Conservation (phyloP, 2,113 vertebrate species). For the Carettochelys insculpta region DNA sequence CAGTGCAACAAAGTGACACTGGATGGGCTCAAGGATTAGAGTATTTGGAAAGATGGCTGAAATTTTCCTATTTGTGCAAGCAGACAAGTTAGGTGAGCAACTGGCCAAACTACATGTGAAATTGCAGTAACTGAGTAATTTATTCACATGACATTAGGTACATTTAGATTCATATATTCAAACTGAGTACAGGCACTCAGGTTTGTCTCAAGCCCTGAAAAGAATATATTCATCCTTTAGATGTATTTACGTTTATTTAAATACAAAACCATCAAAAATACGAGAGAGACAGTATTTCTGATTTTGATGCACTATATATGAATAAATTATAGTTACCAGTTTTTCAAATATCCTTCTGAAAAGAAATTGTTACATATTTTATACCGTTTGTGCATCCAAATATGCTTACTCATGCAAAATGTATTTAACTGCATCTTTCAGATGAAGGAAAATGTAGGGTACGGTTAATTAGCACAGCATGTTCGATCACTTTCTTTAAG, state of each 20-base stretch:
- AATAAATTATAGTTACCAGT: slow-evolving; percentile 22
- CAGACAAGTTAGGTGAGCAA: neutral
- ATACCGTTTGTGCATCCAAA: slow-evolving; percentile 69
- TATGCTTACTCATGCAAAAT: slow-evolving; percentile 79
- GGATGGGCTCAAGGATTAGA: neutral
- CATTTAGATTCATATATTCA: neutral
- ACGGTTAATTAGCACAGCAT: slow-evolving; percentile 83
- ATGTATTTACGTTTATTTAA: slow-evolving; percentile 1
- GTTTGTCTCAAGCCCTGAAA: neutral
- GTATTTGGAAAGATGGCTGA: neutral
- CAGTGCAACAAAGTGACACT: neutral
- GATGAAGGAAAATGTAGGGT: slow-evolving; percentile 73
- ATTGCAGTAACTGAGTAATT: neutral
- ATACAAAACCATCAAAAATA: neutral
- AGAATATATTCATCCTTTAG: neutral
- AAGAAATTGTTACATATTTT: slow-evolving; percentile 52
- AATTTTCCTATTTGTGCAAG: neutral
- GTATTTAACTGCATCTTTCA: slow-evolving; percentile 74
- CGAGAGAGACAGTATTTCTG: slow-evolving; percentile 3
- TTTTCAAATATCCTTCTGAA: slow-evolving; percentile 36
- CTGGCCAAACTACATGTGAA: neutral
- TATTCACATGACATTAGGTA: neutral
- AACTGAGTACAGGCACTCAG: neutral
- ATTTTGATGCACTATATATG: slow-evolving; percentile 19
- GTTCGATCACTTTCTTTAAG: slow-evolving; percentile 77